Base-by-base conservation (phyloP, 2,888 invertebrate genomes). In the Hetaerina titia region DNA sequence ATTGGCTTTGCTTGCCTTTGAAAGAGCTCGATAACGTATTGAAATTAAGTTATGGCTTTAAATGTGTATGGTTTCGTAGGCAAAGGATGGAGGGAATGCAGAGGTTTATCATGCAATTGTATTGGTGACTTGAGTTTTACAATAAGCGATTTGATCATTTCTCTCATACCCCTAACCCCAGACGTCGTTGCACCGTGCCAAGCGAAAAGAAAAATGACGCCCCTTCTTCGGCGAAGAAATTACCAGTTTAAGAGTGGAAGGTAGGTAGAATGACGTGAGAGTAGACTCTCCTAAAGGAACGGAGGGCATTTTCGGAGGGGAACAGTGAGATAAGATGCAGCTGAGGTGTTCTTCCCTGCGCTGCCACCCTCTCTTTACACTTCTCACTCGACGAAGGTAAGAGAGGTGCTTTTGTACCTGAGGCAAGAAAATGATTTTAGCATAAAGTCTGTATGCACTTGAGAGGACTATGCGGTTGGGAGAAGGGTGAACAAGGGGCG, bases 371-470 rank as follows among this genome's bases (percentile, higher is more conserved):
- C 69, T 22, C 81, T 81, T 81, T 31, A 15, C 81, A 81, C 81
- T n/a, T 89, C 56, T 89, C 57, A n/a, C 58, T 89, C 58, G 56
- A n/a, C 5, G 2, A 6, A 31, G 90, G 45, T 45, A 45, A 90
- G 45, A 45, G 45, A 64, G 17, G 90, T 31, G 64, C 64, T 19
- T 81, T 63, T 31, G 90, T 69, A 90, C 63, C 45, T 45, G 45
- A 22, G 64, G 90, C 45, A 45, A 63, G 90, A 64, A 90, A 90
- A 90, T 64, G 45, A 90, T 90, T 90, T 64, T 45, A 90, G 64
- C 64, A 90, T 64, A 63, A 64, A 90, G 64, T 64, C 45, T 64
- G 90, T 64, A 90, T 90, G 90, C 90, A 90, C 90, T 64, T 19
- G 63, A 57, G n/a, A 31, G 11, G 81, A 31, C 25, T 31, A 13